Evolutionary conservation across 2,113 vertebrate genomes (phyloP), one percentile per base, ranked within the genome.

Genomic region (Columbina picui): DNA sequence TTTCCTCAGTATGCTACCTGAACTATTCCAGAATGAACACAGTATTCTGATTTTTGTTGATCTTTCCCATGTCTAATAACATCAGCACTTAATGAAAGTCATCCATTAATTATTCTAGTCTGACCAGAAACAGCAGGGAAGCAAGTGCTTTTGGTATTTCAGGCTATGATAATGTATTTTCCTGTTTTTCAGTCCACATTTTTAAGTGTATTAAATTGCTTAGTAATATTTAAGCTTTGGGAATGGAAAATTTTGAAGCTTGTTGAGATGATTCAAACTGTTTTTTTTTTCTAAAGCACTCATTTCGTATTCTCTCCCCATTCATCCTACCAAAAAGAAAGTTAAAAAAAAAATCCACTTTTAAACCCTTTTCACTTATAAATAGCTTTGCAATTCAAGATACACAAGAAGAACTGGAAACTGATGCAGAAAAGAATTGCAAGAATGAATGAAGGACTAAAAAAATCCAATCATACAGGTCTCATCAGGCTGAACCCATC

Each of bases 331-430:
- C 6, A 67, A 81, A 74, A 80, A 7, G 5, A 76, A 89, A 87
- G 52, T n/a, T 18, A 2, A 47, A 78, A 39, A 57, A 56, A 45
- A 43, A 55, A 26, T 91, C 87, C 39, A 76, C 26, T 82, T 96
- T 77, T 92, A 95, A 95, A 87, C 11, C 5, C 39, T 61, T 91
- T 92, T 87, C 39, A 84, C 25, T 92, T 87, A 92, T 87, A 91
- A 92, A 94, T 64, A 87, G 83, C 65, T 75, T 68, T 73, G 64
- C 34, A 93, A 93, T 93, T 94, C 41, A 84, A 76, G 61, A 89
- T 17, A 64, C 38, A 34, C 47, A 82, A 63, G 56, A 47, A 95
- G 56, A 93, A 87, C 70, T 8, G 4, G 30, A 85, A 95, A 95
- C 43, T n/a, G 10, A 83, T 60, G 36, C 25, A 89, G 88, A 22